Evolutionary conservation across 2,888 invertebrate species (phyloP), one percentile per base, ranked within the genome.

Genomic region (Tribolium freemani): DNA sequence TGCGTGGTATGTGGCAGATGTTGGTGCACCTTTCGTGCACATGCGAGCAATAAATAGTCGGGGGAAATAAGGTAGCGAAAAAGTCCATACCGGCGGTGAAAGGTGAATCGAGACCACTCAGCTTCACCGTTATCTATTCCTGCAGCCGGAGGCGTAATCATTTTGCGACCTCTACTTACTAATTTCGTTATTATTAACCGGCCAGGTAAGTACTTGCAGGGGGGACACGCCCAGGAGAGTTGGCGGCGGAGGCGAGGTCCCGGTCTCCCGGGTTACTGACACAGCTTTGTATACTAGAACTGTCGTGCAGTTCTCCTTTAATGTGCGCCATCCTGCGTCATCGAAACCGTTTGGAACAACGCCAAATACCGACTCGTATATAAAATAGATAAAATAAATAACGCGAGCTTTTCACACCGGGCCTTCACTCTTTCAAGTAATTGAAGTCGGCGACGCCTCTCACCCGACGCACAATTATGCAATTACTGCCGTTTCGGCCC

Each of bases 191-290:
- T 48, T 48, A 48, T 13, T 16, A 56, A 56, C 20, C 38, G 44
- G 67, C 74, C 75, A 78, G 77, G 77, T 79, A 16, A 2, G 16
- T 2, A 80, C 77, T 79, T 75, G 75, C 76, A n/a, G 75, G 79
- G 76, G 77, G 72, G 82, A 76, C 74, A 72, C 73, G 79, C 83
- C 83, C 82, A 80, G 77, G 75, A 76, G 79, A 74, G 81, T 82
- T 77, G 82, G 80, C 76, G 80, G 74, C 75, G 73, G 77, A 80
- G 78, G 79, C 77, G 77, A 79, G 77, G 78, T 75, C 9, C 76
- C 73, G 80, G 78, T 80, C 80, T 80, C 75, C 78, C 82, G 81
- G 83, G 82, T 82, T 82, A 82, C 80, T 83, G 83, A 83, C 83
- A 82, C 80, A 81, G 77, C 81, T 78, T 76, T 71, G 66, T 16